Evolutionary conservation across 2,113 vertebrate genomes (phyloP), one percentile per base, ranked within the genome.

Genomic region (Calyptomena viridis): DNA sequence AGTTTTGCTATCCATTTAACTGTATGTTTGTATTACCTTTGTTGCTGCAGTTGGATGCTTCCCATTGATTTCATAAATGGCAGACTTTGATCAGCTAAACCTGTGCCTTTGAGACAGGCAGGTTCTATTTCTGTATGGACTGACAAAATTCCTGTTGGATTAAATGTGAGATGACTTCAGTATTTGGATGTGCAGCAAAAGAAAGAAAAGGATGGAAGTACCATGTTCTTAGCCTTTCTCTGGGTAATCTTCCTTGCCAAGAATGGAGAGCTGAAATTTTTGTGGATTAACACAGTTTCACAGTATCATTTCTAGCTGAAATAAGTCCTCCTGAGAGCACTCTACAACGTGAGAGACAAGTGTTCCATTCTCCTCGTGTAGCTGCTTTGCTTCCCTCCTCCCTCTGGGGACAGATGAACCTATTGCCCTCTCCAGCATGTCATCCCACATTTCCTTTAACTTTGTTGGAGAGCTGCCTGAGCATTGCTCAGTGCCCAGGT

Each of bases 21-120:
- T 24, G 44, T 22, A 42, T 33, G 8, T 64, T 75, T 25, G 40
- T n/a, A 22, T 47, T 39, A 30, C 60, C 1, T 12, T 78, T 47
- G 22, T 72, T 0, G 0, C 47, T 85, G 71, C 37, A 49, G 25
- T 35, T 62, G 68, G 22, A 42, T 76, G 53, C 56, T 90, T 78
- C 58, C 89, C 22, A 8, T 74, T 28, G n/a, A 37, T 62, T 89
- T 92, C 0, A 0, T n/a, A 64, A 69, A 47, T 15, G 63, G 28
- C 11, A 87, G 71, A 40, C 69, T 87, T 95, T 92, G 53, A 46
- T 62, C 84, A 87, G 84, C 58, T 87, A 23, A 86, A 86, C 40
- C 23, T 49, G 17, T 2, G 8, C 47, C 44, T 17, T 5, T 1
- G 5, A 73, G 46, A 59, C 56, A 49, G 44, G 35, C 64, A 17